Percentiles rank a stretch among this genome's conserved stretches.
Conservation (phyloP, 2,888 invertebrate species). For the Chrysodeixis includens region DNA sequence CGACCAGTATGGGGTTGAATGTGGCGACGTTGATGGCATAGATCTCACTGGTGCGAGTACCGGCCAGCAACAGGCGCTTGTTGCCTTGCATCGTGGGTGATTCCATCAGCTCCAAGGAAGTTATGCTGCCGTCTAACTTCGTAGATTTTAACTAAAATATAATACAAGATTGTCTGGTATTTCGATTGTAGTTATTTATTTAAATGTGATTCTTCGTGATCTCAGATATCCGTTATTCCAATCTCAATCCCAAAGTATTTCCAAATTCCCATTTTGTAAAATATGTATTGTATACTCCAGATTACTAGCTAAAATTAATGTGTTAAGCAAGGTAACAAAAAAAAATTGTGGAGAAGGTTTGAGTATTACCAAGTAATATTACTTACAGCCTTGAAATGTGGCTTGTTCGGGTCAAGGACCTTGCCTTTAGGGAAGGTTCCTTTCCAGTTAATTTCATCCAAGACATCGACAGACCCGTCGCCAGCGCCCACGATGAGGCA, state of each 20-base stretch:
- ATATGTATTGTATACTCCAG: too few relatives aligned
- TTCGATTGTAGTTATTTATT: too few relatives aligned
- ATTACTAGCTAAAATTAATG: too few relatives aligned
- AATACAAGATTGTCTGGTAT: constrained; percentile 70
- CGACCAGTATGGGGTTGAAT: constrained; percentile 91
- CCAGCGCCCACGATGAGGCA: constrained; percentile 94
- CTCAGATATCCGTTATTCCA: too few relatives aligned
- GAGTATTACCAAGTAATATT: too few relatives aligned
- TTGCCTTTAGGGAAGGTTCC: constrained; percentile 82
- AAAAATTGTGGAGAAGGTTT: too few relatives aligned
- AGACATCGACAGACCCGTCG: constrained; percentile 94
- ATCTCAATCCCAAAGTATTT: too few relatives aligned
- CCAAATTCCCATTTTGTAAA: too few relatives aligned
- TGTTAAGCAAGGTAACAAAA: too few relatives aligned
- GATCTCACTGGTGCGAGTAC: constrained; percentile 94
- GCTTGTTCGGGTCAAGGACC: constrained; percentile 87
- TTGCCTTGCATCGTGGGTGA: constrained; percentile 67
- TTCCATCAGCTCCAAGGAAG: constrained; percentile 92
- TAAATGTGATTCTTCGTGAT: too few relatives aligned
- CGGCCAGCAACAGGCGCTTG: constrained; percentile 91
- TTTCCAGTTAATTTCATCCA: constrained; percentile 90
- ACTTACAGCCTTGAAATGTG: constrained; percentile 88
- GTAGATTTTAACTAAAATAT: constrained; percentile 86
- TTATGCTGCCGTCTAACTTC: constrained; percentile 91
- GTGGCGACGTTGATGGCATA: constrained; percentile 92